Conservation (phyloP, 2,797 vertebrate genomes). For the Echiichthys vipera region DNA sequence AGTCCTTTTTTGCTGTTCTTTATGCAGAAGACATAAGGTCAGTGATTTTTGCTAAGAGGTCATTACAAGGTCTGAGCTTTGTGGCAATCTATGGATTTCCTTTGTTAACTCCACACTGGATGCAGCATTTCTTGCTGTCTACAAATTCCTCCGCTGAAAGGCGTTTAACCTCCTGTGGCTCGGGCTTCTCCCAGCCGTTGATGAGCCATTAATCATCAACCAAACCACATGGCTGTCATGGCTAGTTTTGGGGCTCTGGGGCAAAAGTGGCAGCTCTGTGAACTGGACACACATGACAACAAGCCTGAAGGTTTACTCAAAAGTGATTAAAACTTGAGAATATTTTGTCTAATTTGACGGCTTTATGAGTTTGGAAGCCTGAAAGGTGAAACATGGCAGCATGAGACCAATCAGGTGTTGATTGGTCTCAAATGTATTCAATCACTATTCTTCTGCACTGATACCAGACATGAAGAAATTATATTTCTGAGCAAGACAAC, state of each 20-base stretch:
- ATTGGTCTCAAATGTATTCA: too few species aligned
- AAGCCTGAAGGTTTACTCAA: not conserved
- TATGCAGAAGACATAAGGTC: constrained; percentile 7
- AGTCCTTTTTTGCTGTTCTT: not conserved
- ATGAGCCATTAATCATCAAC: constrained; percentile 33
- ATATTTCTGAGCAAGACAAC: constrained; percentile 15
- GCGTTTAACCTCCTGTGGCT: constrained; percentile 26
- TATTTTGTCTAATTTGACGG: not conserved
- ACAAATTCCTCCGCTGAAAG: constrained; percentile 23
- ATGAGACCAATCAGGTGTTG: constrained; percentile 7
- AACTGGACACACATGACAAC: constrained; percentile 10
- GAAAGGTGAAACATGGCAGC: constrained; percentile 17
- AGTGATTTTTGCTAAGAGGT: constrained; percentile 27
- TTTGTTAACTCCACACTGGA: constrained; percentile 17
- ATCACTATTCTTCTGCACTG: too few species aligned
- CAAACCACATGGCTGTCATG: constrained; percentile 29
- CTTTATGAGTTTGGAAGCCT: not conserved
- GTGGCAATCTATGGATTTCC: constrained; percentile 46
- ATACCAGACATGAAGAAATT: not conserved
- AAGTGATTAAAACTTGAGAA: constrained; percentile 25
- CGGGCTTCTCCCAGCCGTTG: constrained; percentile 4
- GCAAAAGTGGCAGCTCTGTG: constrained; percentile 20
- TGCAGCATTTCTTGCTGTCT: constrained; percentile 25
- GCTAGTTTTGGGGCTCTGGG: constrained; percentile 1
- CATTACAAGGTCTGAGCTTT: constrained; percentile 36